phyloP scores from a whole-genome alignment of 2,113 vertebrate species.

The Cariama cristata region DNA sequence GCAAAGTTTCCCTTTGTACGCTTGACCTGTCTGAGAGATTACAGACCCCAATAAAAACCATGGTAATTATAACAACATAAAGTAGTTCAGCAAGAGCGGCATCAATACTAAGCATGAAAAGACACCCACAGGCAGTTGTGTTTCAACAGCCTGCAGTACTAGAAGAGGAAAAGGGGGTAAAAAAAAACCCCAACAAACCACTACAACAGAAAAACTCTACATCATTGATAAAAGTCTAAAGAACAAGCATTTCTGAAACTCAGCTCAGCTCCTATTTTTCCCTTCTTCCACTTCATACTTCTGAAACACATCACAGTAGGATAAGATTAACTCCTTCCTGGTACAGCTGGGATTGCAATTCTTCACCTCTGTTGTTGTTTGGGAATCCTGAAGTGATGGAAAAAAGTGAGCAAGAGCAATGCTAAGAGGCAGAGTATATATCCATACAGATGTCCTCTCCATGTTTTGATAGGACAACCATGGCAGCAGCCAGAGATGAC shows the following conservation, averaged over 20 bases:
- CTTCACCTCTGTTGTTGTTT: not conserved
- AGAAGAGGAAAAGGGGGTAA: not conserved
- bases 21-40: not conserved
- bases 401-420: not conserved
- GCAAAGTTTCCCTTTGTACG: not conserved
- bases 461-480: not conserved
- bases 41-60: not conserved
- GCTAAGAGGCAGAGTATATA: not conserved
- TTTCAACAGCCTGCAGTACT: not conserved
- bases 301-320: not conserved
- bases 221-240: accelerated
- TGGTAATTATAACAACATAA: not conserved
- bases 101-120: not conserved
- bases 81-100: not conserved
- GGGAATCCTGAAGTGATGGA: not conserved
- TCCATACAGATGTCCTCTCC: too few species aligned
- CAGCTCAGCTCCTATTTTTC: not conserved
- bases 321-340: not conserved
- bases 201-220: not conserved
- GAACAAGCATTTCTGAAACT: not conserved
- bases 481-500: not conserved
- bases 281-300: not conserved
- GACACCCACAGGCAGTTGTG: not conserved
- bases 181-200: not conserved
- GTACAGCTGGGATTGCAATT: not conserved